phyloP scores from a whole-genome alignment of 2,113 vertebrate species.

The Naja naja region DNA sequence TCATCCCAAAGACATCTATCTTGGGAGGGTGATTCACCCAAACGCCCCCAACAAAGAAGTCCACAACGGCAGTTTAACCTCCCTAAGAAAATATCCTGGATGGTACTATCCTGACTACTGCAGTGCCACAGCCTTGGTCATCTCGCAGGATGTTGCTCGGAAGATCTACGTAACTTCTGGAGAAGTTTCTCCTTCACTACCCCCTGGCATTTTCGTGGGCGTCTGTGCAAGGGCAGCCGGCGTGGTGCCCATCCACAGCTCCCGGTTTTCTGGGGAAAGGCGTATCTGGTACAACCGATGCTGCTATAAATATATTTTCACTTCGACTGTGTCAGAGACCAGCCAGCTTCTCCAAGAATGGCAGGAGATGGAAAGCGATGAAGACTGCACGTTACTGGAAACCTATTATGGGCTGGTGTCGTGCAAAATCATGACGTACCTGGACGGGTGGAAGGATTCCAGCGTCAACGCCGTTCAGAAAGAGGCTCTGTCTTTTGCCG shows the following conservation, averaged over 20 bases:
- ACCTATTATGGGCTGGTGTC: conserved; percentile 85
- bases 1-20: conserved; percentile 81
- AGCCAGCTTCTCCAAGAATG: conserved; percentile 74
- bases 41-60: conserved; percentile 74
- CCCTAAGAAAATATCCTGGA: conserved; percentile 70
- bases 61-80: conserved; percentile 68
- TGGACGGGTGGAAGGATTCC: conserved; percentile 77
- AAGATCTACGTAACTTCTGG: conserved; percentile 80
- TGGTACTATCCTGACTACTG: conserved; percentile 86
- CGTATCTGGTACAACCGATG: conserved; percentile 86
- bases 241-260: conserved; percentile 81
- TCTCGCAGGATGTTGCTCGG: conserved; percentile 84
- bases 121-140: conserved; percentile 72
- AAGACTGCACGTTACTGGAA: conserved; percentile 77
- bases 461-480: conserved; percentile 53
- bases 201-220: conserved; percentile 80
- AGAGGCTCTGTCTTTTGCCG: conserved; percentile 42
- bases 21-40: conserved; percentile 80
- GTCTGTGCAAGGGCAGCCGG: conserved; percentile 81
- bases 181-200: conserved; percentile 53
- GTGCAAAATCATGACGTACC: conserved; percentile 86
- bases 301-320: conserved; percentile 91
- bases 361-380: conserved; percentile 72
- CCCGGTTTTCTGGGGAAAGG: conserved; percentile 82
- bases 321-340: conserved; percentile 70